A percentile compares a stretch with the other conserved stretches of the same genome.
These are phyloP conservation scores for Cyprinus carpio DNA, from an alignment of 2,113 vertebrate genomes.

Conservation along the genomic window DNA sequence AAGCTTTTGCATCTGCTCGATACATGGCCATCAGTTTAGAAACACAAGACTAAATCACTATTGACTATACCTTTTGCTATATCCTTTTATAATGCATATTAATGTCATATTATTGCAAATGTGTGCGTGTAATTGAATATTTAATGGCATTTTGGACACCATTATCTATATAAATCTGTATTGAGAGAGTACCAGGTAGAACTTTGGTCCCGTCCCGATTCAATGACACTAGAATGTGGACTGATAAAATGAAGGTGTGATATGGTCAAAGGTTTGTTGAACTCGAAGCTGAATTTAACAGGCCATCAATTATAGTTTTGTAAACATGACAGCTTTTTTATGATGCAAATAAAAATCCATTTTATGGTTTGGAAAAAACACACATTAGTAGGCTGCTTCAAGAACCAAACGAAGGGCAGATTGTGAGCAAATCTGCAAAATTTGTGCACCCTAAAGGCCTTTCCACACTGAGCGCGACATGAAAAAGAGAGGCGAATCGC, in stretches of 20 bases:
- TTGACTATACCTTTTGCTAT: background rate
- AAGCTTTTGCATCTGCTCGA: constrained; percentile 49
- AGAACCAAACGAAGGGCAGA: background rate
- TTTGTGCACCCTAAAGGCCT: background rate
- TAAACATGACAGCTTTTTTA: background rate
- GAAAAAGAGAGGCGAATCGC: too few relatives aligned
- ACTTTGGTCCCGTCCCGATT: background rate
- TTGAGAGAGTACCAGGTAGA: background rate
- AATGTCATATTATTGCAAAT: background rate
- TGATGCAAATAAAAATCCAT: background rate
- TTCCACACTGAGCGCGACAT: too few relatives aligned
- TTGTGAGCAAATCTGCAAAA: background rate
- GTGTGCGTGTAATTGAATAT: background rate
- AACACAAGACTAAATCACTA: background rate
- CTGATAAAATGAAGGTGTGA: constrained; percentile 11
- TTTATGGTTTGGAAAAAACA: background rate
- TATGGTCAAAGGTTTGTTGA: background rate
- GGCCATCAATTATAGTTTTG: background rate
- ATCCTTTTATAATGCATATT: background rate
- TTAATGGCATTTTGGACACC: background rate
- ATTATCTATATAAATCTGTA: background rate
- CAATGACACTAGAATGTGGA: background rate
- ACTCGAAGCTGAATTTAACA: background rate
- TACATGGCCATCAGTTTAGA: constrained; percentile 1
- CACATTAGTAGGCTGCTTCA: background rate